Percentiles rank a stretch among this genome's conserved stretches.
Evolutionary conservation across 2,113 vertebrate species (phyloP).

Genomic region (Phasianus colchicus): DNA sequence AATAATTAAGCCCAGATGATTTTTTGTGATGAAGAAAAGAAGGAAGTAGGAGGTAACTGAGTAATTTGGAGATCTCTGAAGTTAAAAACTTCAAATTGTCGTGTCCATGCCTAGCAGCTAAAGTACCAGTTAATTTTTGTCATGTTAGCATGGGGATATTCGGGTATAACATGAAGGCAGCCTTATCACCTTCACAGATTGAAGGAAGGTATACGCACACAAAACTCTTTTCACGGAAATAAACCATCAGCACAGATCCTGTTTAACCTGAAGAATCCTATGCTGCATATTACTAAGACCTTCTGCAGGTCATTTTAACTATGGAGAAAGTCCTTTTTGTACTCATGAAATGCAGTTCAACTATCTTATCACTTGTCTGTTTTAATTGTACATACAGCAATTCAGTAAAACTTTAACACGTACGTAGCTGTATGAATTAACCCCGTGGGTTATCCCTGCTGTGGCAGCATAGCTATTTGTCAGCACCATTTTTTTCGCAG

Average conservation of each 20-base stretch:
- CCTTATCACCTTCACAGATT: neutral
- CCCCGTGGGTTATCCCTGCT: neutral
- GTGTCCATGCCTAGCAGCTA: fast-evolving
- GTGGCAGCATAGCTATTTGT: conserved; percentile 11
- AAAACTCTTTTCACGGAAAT: neutral
- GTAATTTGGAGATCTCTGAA: neutral
- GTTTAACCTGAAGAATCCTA: neutral
- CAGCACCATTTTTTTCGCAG: conserved; percentile 40
- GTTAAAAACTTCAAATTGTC: neutral
- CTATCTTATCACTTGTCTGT: neutral
- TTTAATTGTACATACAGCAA: fast-evolving
- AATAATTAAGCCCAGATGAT: neutral
- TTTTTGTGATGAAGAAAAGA: neutral
- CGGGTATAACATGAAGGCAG: neutral
- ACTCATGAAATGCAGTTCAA: neutral
- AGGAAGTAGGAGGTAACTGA: neutral
- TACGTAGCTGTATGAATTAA: neutral
- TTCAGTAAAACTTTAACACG: neutral
- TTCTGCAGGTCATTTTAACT: neutral
- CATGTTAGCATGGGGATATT: neutral
- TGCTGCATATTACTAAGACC: neutral
- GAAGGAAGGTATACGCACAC: neutral
- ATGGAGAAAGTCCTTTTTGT: neutral
- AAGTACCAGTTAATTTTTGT: neutral
- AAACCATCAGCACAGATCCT: neutral